Base-by-base conservation (phyloP, 2,888 invertebrate genomes). In the Hydroisotoma schaefferi region DNA sequence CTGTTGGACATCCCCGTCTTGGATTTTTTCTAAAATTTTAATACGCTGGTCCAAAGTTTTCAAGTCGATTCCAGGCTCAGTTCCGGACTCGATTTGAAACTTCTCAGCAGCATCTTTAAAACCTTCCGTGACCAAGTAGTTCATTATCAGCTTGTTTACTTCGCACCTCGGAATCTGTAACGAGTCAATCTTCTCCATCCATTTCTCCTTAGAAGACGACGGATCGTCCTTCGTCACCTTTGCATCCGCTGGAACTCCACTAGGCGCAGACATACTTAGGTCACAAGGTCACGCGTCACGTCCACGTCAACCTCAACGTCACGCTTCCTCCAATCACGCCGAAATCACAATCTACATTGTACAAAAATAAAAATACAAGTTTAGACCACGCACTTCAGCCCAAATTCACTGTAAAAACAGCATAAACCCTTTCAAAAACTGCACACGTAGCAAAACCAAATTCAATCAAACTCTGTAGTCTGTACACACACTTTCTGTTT, bases 131-230 rank as follows among this genome's bases (percentile, higher is more conserved):
- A 97, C 94, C 74, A 98, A 83, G 79, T 98, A 98, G 80, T 98
- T 95, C 95, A 98, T 97, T 71, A 98, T 94, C 68, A 98, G 82
- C 78, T 91, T 90, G 78, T 98, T 97, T 90, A 98, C 94, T 74
- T 93, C 91, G 43, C 88, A 86, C 73, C 94, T 83, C 57, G 91
- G 91, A 72, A 94, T 86, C 73, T 90, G 90, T 67, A 86, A 83
- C 51, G 79, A 78, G 75, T 88, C 87, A 15, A 89, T 78, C 75
- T 85, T 83, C 65, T 83, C 84, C 73, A 87, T 81, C 86, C 87
- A 87, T 72, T 90, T 88, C 68, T 87, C 85, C 74, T 84, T 84
- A 70, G 84, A 77, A 6, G 65, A 47, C 26, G 59, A 56, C 28
- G 58, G 51, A 48, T 61, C 63, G 25, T 66, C 66, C 33, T 63